Evolutionary conservation across 1,140 invertebrate genomes (phyloP).

Genomic region (Orussus abietinus): DNA sequence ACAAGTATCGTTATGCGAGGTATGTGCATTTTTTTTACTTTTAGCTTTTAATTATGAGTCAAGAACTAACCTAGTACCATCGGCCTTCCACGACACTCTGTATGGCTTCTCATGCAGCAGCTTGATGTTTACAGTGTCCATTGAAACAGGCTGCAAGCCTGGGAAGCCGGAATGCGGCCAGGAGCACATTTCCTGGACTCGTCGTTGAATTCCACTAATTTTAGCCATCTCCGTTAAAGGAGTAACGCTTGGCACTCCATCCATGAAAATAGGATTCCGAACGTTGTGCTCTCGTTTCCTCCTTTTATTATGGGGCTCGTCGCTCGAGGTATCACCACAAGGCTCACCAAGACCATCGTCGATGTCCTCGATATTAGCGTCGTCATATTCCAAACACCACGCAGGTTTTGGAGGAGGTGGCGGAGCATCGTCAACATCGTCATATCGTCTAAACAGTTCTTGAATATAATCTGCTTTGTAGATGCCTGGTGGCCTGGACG

Average conservation of each 20-base stretch:
- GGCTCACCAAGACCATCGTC: constrained; percentile 30
- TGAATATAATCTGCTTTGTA: constrained; percentile 75
- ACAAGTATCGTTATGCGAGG: too few species aligned
- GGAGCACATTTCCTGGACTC: constrained; percentile 76
- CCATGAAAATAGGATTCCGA: constrained; percentile 73
- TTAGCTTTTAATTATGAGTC: too few species aligned
- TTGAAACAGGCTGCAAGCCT: constrained; percentile 94
- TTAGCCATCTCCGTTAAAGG: constrained; percentile 59
- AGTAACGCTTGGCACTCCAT: constrained; percentile 71
- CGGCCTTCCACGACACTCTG: constrained; percentile 98
- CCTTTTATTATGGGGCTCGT: constrained; percentile 29
- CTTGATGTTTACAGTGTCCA: constrained; percentile 81
- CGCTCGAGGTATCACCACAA: constrained; percentile 9
- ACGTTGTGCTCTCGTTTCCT: constrained; percentile 48
- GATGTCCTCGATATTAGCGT: constrained; percentile 40
- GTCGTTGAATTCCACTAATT: constrained; percentile 69
- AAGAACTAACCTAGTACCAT: constrained; percentile 78
- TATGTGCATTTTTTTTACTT: too few species aligned
- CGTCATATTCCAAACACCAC: constrained; percentile 70
- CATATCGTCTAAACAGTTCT: constrained; percentile 73
- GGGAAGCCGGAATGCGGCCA: constrained; percentile 85
- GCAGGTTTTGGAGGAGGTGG: constrained; percentile 72
- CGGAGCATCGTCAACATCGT: constrained; percentile 68
- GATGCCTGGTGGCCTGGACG: constrained; percentile 68
- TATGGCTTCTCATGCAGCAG: constrained; percentile 79